Evolutionary conservation across 2,888 invertebrate genomes (phyloP).

Genomic region (Drosophila aldrichi): DNA sequence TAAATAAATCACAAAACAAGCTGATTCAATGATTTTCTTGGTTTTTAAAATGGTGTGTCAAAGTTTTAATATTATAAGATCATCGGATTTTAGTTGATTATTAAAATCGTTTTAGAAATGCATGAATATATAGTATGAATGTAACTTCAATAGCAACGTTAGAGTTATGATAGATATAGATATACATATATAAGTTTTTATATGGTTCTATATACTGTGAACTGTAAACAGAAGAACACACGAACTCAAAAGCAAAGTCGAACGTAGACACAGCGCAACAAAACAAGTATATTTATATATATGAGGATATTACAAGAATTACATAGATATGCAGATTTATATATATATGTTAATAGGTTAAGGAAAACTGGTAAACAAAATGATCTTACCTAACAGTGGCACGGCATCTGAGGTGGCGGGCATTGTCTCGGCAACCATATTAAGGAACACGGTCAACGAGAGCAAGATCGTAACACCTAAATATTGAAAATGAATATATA

Average conservation of each 20-base stretch:
- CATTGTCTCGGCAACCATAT: slow-evolving; percentile 99
- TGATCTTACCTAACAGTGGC: slow-evolving; percentile 90
- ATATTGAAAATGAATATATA: slow-evolving; percentile 32
- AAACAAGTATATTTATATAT: slow-evolving; percentile 29
- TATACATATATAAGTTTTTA: slow-evolving; percentile 4
- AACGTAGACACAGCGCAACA: slow-evolving; percentile 41
- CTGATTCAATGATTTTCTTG: slow-evolving; percentile 54
- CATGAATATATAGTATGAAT: slow-evolving; percentile 63
- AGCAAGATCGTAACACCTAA: slow-evolving; percentile 98
- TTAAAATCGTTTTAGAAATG: slow-evolving; percentile 80
- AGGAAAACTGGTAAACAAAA: slow-evolving; percentile 65
- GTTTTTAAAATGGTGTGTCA: slow-evolving; percentile 71
- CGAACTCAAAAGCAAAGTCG: slow-evolving; percentile 48
- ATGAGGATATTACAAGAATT: slow-evolving; percentile 40
- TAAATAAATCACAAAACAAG: not conserved
- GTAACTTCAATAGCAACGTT: slow-evolving; percentile 61
- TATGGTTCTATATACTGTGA: slow-evolving; percentile 27
- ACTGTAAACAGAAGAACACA: slow-evolving; percentile 48
- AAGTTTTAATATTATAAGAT: slow-evolving; percentile 85
- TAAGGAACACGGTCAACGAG: slow-evolving; percentile 98
- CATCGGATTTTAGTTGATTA: slow-evolving; percentile 77
- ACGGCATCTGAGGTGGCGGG: slow-evolving; percentile 98
- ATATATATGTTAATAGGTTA: slow-evolving; percentile 28
- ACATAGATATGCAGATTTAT: slow-evolving; percentile 20
- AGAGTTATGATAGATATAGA: slow-evolving; percentile 31